Evolutionary conservation across 2,888 invertebrate species (phyloP).

Genomic region (Gryllus longicercus): DNA sequence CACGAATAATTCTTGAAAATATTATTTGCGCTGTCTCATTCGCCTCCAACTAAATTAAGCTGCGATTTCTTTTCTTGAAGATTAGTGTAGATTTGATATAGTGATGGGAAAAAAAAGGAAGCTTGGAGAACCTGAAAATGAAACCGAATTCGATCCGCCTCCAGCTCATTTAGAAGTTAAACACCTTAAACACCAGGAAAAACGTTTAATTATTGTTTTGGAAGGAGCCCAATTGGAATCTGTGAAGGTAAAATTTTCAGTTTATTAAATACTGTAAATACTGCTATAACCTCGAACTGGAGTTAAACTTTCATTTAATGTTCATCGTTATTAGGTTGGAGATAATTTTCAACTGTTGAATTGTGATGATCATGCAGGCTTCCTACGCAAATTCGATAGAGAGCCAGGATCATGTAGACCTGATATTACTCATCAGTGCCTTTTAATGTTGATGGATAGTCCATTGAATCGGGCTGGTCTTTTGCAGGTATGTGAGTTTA

Average conservation of each 20-base stretch:
- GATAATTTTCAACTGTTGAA: conserved; percentile 86
- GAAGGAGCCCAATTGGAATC: conserved; percentile 94
- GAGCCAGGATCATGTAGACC: conserved; percentile 88
- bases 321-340: conserved; percentile 63
- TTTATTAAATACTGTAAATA: background rate
- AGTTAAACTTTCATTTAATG: background rate
- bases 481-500: conserved; percentile 61
- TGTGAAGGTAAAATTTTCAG: conserved; percentile 69
- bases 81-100: too few species aligned
- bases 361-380: conserved; percentile 85
- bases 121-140: conserved; percentile 52
- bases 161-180: conserved; percentile 74
- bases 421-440: conserved; percentile 95
- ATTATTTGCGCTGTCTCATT: too few species aligned
- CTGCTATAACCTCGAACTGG: background rate
- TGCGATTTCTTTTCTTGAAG: too few species aligned
- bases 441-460: conserved; percentile 96
- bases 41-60: too few species aligned
- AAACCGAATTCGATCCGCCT: conserved; percentile 72
- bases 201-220: conserved; percentile 86
- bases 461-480: conserved; percentile 93
- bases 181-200: conserved; percentile 78
- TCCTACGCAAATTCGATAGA: conserved; percentile 80
- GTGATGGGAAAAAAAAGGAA: too few species aligned
- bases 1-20: too few species aligned